A percentile compares a stretch with the other conserved stretches of the same genome.
phyloP scores from a whole-genome alignment of 2,888 invertebrate genomes.

The Aquatica leii region DNA sequence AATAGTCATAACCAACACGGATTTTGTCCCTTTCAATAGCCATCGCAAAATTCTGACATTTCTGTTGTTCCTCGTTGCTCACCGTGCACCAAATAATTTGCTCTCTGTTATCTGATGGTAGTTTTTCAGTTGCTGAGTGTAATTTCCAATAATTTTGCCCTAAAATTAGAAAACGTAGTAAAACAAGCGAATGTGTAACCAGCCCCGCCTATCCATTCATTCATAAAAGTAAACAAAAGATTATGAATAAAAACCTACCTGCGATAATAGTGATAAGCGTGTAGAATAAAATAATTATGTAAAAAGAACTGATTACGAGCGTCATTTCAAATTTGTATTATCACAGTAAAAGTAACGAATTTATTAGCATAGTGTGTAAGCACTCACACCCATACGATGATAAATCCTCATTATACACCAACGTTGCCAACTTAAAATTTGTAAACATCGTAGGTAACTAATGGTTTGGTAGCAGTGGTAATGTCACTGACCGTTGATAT shows the following conservation, averaged over 20 bases:
- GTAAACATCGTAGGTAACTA: background rate
- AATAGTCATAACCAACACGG: conserved; percentile 69
- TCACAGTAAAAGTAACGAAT: conserved; percentile 2
- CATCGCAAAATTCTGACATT: conserved; percentile 80
- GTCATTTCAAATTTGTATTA: conserved; percentile 3
- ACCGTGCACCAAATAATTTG: conserved; percentile 84
- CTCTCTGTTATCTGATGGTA: background rate
- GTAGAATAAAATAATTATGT: background rate
- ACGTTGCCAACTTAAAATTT: background rate
- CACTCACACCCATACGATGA: conserved; percentile 7
- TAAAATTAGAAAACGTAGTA: conserved; percentile 9
- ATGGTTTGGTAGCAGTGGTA: background rate
- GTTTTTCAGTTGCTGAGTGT: conserved; percentile 15
- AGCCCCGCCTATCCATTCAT: conserved; percentile 15
- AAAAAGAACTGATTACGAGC: background rate
- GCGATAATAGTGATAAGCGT: conserved; percentile 1
- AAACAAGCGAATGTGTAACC: background rate
- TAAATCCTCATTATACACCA: background rate
- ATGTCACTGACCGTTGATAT: conserved; percentile 6
- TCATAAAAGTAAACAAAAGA: too few species aligned
- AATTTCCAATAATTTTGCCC: conserved; percentile 22
- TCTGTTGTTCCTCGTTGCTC: conserved; percentile 77
- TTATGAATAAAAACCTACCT: conserved; percentile 4
- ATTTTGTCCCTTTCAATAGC: conserved; percentile 73
- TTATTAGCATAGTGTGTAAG: background rate